A percentile compares a stretch with the other conserved stretches of the same genome.
Conservation (phyloP, 1,140 invertebrate genomes). For the Colletes gigas region DNA sequence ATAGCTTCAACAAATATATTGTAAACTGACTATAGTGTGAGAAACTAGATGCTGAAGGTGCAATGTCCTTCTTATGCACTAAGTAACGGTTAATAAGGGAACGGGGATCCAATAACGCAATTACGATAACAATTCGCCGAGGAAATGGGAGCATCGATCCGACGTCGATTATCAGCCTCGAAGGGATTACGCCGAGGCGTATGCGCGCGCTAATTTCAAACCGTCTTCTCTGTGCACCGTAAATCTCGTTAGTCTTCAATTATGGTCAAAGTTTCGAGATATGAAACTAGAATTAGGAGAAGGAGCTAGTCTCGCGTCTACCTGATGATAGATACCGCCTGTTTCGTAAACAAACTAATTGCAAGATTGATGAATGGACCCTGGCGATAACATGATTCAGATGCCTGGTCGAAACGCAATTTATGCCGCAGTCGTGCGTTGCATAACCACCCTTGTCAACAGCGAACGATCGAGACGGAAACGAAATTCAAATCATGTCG, state of each 20-base stretch:
- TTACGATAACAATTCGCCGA: constrained; percentile 10
- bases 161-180: constrained; percentile 8
- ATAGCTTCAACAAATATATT: too few relatives aligned
- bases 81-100: background rate
- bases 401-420: background rate
- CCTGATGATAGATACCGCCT: constrained; percentile 12
- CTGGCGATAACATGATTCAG: background rate
- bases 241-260: constrained; percentile 43
- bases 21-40: too few relatives aligned
- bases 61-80: background rate
- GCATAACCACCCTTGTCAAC: too few relatives aligned
- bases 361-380: constrained; percentile 9
- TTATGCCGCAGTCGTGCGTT: background rate
- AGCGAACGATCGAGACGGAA: background rate
- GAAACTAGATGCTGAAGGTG: too few relatives aligned
- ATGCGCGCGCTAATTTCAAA: constrained; percentile 25
- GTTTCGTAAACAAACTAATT: constrained; percentile 22
- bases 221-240: background rate
- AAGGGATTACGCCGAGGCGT: background rate
- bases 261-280: constrained; percentile 41
- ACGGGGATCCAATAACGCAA: constrained; percentile 8
- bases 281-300: constrained; percentile 45
- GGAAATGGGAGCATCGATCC: background rate
- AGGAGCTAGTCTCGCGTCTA: background rate
- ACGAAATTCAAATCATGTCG: background rate